Base-by-base conservation (phyloP, 2,888 invertebrate genomes). In the Atethmia centrago region DNA sequence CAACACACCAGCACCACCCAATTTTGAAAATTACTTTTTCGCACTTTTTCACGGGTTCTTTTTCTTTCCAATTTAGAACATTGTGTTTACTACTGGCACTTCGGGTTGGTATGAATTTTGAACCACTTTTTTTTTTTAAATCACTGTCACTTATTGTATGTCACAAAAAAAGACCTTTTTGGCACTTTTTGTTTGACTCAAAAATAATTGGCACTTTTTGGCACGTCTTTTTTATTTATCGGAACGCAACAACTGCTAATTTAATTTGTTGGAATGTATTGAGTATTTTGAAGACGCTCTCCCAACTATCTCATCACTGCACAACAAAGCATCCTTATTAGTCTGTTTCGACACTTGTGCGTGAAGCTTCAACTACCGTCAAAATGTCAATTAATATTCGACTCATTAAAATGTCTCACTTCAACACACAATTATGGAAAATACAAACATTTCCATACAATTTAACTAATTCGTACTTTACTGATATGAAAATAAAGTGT, bases 341-440 rank as follows among this genome's bases (percentile, higher is more conserved):
- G 86, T 86, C 67, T 90, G 89, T 92, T 88, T 85, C 88, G 88
- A 89, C 88, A 79, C 70, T 71, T 79, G 83, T 80, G 80, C 70
- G 82, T 85, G 80, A 86, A 85, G 87, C 81, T 85, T 77, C 85
- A 86, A 85, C 85, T 83, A 80, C 86, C 88, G 88, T 92, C 93
- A 93, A 92, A 93, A 93, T 92, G 93, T 91, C 93, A 93, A 94
- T 95, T 94, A 93, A 92, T 92, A 89, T 89, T 89, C 79, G 82
- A 89, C 89, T 92, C 92, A 91, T 93, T 94, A 93, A 91, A 93
- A 91, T 88, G 87, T 91, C 86, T 89, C 85, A 89, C 86, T 87
- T 90, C 90, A 86, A 86, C 82, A 85, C 83, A 72, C 85, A 83
- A 78, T 79, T 83, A 79, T 61, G 67, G 64, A 71, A 61, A 73